Conservation (phyloP, 2,113 vertebrate species). For the Petaurus breviceps region DNA sequence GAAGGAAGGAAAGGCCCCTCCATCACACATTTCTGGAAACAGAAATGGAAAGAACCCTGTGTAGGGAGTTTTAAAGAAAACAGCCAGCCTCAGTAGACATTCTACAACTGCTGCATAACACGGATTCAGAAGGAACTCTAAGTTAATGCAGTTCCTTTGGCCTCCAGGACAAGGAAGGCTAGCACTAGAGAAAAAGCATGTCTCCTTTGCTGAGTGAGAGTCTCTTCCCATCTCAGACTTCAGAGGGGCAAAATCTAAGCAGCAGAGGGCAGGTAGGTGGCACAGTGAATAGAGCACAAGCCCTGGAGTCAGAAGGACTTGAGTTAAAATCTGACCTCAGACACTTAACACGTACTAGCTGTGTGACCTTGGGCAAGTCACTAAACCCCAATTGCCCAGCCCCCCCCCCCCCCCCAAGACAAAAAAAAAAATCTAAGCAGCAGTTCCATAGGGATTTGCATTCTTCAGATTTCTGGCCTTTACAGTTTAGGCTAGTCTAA, state of each 20-base stretch:
- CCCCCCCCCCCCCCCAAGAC: no score
- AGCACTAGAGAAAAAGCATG: background rate
- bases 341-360: no score
- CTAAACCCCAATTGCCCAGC: no score
- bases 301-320: no score
- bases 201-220: background rate
- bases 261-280: no score
- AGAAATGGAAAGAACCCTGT: background rate
- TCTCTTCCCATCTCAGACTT: background rate
- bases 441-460: background rate
- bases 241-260: background rate
- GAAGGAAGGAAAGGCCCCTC: background rate
- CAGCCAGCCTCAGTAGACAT: background rate
- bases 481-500: background rate
- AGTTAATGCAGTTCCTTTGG: accelerated
- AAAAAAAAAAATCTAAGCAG: no score
- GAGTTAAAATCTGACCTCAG: no score
- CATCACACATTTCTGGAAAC: background rate
- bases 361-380: no score
- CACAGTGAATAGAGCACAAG: no score
- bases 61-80: background rate
- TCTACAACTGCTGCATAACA: background rate
- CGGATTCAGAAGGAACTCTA: background rate
- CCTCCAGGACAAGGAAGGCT: background rate
- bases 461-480: background rate